Conservation (phyloP, 2,888 invertebrate genomes). For the Caenorhabditis plicata region DNA sequence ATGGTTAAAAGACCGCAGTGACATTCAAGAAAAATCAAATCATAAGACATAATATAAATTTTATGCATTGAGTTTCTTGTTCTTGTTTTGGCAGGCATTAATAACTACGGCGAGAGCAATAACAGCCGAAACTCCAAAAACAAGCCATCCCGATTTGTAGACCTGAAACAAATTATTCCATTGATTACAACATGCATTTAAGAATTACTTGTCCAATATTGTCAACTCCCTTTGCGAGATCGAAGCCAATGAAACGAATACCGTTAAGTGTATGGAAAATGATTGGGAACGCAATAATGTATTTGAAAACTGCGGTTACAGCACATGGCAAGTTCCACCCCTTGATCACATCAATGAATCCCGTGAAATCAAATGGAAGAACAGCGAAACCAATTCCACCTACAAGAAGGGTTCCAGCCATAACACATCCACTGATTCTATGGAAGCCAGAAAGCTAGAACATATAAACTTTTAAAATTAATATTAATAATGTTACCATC, state of each 20-base stretch:
- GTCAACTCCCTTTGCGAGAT: conserved; percentile 58
- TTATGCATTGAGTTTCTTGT: conserved; percentile 31
- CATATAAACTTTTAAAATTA: not conserved
- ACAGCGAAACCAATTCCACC: conserved; percentile 61
- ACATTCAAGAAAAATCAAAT: too few relatives aligned
- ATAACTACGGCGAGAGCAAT: conserved; percentile 56
- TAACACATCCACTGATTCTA: conserved; percentile 61
- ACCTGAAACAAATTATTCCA: conserved; percentile 28
- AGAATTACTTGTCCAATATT: conserved; percentile 38
- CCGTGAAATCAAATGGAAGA: conserved; percentile 61
- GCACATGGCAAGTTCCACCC: conserved; percentile 55
- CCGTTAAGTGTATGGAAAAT: conserved; percentile 65
- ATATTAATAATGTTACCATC: conserved; percentile 33
- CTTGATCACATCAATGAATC: conserved; percentile 57
- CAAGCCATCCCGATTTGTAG: conserved; percentile 63
- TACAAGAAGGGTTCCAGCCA: conserved; percentile 63
- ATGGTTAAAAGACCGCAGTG: too few relatives aligned
- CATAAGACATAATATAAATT: too few relatives aligned
- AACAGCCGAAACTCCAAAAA: conserved; percentile 56
- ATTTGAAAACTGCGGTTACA: conserved; percentile 62
- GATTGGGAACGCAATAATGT: conserved; percentile 64
- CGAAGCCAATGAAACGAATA: conserved; percentile 64
- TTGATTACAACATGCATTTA: not conserved
- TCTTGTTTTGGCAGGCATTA: conserved; percentile 39
- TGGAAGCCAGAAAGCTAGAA: conserved; percentile 57